Conservation (phyloP, 1,140 invertebrate species). For the Drosophila nigrodunni region DNA sequence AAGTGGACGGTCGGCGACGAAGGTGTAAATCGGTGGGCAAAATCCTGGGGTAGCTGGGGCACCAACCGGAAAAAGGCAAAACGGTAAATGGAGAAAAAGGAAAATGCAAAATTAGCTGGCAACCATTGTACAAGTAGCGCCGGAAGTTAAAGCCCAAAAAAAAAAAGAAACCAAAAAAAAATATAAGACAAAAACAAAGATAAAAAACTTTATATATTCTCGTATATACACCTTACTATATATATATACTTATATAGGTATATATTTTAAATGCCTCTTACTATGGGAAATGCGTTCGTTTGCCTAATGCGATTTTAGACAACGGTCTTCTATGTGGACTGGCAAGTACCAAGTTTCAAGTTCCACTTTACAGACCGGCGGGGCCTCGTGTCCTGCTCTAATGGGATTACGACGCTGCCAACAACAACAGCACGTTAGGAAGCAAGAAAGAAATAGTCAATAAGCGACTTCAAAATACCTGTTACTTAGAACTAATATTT, state of each 20-base stretch:
- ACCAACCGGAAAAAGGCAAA: conserved; percentile 1
- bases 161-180: conserved; percentile 28
- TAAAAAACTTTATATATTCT: not conserved
- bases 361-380: conserved; percentile 34
- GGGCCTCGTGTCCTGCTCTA: conserved; percentile 39
- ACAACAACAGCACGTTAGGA: conserved; percentile 6
- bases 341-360: conserved; percentile 32
- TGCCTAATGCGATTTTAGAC: conserved; percentile 73
- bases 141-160: conserved; percentile 46
- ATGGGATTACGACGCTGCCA: conserved; percentile 57
- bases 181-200: conserved; percentile 12
- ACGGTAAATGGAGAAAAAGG: conserved; percentile 17
- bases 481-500: no score
- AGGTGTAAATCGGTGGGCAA: conserved; percentile 1
- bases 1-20: conserved; percentile 17
- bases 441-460: not conserved
- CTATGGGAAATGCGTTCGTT: conserved; percentile 52
- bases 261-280: conserved; percentile 42
- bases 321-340: conserved; percentile 16
- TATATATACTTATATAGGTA: conserved; percentile 6
- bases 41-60: no score
- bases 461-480: not conserved
- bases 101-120: conserved; percentile 41
- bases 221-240: not conserved
- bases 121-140: conserved; percentile 32